Conservation (phyloP, 2,113 vertebrate species). For the Catharus fuscescens region DNA sequence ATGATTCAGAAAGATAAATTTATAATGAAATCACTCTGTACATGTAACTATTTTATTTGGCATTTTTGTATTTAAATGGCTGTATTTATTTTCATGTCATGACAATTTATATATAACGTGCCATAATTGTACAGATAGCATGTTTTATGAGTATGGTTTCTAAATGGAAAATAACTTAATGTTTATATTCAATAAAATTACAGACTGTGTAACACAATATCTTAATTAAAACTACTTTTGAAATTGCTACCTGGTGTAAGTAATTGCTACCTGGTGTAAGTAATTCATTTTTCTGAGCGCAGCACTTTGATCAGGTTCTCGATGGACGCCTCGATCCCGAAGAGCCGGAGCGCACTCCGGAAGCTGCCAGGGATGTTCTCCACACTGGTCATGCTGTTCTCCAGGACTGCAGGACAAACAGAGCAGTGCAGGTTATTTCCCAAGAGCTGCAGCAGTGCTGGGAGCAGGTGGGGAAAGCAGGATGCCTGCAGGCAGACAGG, state of each 20-base stretch:
- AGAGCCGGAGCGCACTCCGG: slow-evolving; percentile 73
- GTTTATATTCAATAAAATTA: slow-evolving; percentile 86
- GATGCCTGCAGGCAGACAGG: not conserved
- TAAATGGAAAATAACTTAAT: slow-evolving; percentile 75
- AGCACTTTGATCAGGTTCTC: slow-evolving; percentile 78
- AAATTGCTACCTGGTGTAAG: slow-evolving; percentile 13
- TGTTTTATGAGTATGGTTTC: slow-evolving; percentile 75
- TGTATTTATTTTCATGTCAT: slow-evolving; percentile 90
- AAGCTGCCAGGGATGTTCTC: slow-evolving; percentile 68
- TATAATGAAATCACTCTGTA: slow-evolving; percentile 64
- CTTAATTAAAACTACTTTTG: slow-evolving; percentile 56
- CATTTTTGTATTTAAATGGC: slow-evolving; percentile 89
- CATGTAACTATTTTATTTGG: slow-evolving; percentile 73
- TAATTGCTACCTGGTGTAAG: not conserved
- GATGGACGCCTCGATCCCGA: slow-evolving; percentile 82
- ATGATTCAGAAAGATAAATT: slow-evolving; percentile 65
- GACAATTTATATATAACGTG: slow-evolving; percentile 75
- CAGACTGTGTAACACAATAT: slow-evolving; percentile 43
- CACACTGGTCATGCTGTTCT: slow-evolving; percentile 50
- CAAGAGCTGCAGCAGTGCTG: not conserved
- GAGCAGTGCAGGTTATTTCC: fast-evolving
- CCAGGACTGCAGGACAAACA: slow-evolving; percentile 64
- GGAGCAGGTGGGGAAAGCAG: not conserved
- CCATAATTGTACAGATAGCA: slow-evolving; percentile 76
- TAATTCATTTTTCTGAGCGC: not conserved